A percentile compares a stretch with the other conserved stretches of the same genome.
phyloP scores from a whole-genome alignment of 2,888 invertebrate genomes.

The Ennomos fuscantarius region DNA sequence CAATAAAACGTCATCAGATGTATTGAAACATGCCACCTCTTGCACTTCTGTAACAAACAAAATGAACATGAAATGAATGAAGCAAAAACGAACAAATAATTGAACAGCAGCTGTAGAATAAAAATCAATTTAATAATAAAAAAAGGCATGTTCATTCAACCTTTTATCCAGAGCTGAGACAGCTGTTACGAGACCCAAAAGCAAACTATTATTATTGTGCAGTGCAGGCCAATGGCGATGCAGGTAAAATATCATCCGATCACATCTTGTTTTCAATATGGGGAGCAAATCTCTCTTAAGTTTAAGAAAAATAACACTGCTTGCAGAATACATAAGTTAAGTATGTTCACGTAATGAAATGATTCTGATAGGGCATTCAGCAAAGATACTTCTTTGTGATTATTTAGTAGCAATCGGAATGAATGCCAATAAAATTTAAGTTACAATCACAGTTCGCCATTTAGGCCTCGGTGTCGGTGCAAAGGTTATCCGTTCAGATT shows the following conservation, averaged over 20 bases:
- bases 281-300: conserved; percentile 43
- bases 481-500: conserved; percentile 63
- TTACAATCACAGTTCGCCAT: conserved; percentile 48
- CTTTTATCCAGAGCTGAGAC: conserved; percentile 62
- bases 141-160: conserved; percentile 49
- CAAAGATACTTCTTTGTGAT: not conserved
- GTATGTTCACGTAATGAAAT: conserved; percentile 1
- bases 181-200: conserved; percentile 62
- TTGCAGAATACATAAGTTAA: not conserved
- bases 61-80: conserved; percentile 30
- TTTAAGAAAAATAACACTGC: conserved; percentile 4
- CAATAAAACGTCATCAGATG: conserved; percentile 61
- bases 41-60: conserved; percentile 79
- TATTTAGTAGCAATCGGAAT: conserved; percentile 1
- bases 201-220: conserved; percentile 61
- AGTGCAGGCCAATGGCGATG: too few relatives aligned
- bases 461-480: conserved; percentile 53
- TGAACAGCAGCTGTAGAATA: conserved; percentile 26
- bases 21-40: conserved; percentile 69
- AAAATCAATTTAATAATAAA: conserved; percentile 19
- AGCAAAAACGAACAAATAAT: conserved; percentile 2
- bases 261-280: conserved; percentile 42
- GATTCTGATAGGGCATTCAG: conserved; percentile 2
- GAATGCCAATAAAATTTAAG: conserved; percentile 6
- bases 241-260: conserved; percentile 70